Conservation (phyloP, 2,888 invertebrate genomes). For the Callyntrura sp. region DNA sequence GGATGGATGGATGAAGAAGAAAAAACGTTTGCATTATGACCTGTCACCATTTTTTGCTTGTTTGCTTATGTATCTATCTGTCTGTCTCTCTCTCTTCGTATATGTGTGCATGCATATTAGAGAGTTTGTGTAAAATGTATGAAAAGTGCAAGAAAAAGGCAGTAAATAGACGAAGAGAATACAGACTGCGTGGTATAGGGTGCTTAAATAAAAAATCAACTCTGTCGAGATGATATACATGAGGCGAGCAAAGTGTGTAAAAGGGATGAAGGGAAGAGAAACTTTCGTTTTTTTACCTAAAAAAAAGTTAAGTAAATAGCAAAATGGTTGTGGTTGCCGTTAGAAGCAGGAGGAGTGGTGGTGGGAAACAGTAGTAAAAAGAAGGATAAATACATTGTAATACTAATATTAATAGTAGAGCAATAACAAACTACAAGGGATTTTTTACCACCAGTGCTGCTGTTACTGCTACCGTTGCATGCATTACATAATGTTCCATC, state of each 20-base stretch:
- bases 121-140: not conserved
- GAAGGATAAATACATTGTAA: conserved; percentile 55
- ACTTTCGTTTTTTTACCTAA: conserved; percentile 9
- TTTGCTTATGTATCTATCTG: conserved; percentile 53
- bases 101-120: conserved; percentile 18
- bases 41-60: conserved; percentile 74
- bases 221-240: not conserved
- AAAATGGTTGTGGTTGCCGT: conserved; percentile 31
- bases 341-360: not conserved
- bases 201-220: not conserved
- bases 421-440: conserved; percentile 49
- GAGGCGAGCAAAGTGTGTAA: not conserved
- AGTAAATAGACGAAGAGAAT: not conserved
- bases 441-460: conserved; percentile 26
- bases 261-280: conserved; percentile 7
- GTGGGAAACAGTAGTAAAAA: conserved; percentile 20
- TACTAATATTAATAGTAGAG: conserved; percentile 24
- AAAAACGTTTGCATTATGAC: conserved; percentile 69
- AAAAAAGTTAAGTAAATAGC: conserved; percentile 47
- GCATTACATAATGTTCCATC: conserved; percentile 63
- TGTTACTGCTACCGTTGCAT: not conserved
- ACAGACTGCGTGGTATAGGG: not conserved
- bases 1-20: conserved; percentile 66
- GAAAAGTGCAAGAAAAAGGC: conserved; percentile 14
- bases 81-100: conserved; percentile 27